phyloP scores from a whole-genome alignment of 2,888 invertebrate species.

The Habroteleia sp. region DNA sequence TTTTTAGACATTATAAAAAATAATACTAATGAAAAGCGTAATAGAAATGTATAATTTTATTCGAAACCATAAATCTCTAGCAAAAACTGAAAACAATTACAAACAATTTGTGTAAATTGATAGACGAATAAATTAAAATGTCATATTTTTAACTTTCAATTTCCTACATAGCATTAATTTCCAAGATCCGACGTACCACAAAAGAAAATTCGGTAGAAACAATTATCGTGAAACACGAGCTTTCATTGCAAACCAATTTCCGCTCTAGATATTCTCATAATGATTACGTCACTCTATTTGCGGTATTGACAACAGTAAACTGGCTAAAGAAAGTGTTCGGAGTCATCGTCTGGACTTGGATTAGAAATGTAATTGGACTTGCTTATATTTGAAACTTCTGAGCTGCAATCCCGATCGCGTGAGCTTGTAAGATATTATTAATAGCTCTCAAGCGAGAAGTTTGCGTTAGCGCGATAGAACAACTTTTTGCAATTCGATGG shows the following conservation, averaged over 20 bases:
- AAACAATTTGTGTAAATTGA: too few relatives aligned
- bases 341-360: slow-evolving; percentile 33
- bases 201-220: too few relatives aligned
- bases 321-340: slow-evolving; percentile 9
- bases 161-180: too few relatives aligned
- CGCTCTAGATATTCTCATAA: slow-evolving; percentile 14
- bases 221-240: too few relatives aligned
- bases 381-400: slow-evolving; percentile 26
- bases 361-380: slow-evolving; percentile 38
- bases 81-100: too few relatives aligned
- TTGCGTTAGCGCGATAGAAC: slow-evolving; percentile 10
- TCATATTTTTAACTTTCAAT: too few relatives aligned
- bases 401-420: neutral
- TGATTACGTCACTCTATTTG: slow-evolving; percentile 15
- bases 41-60: too few relatives aligned
- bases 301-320: slow-evolving; percentile 8
- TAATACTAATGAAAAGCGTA: too few relatives aligned
- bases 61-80: too few relatives aligned
- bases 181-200: too few relatives aligned
- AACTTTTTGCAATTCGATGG: slow-evolving; percentile 14
- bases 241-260: slow-evolving; percentile 5
- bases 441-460: slow-evolving; percentile 14
- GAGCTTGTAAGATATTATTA: slow-evolving; percentile 19
- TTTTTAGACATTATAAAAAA: too few relatives aligned
- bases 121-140: too few relatives aligned